phyloP scores from a whole-genome alignment of 2,113 vertebrate genomes.

The Lagopus muta region DNA sequence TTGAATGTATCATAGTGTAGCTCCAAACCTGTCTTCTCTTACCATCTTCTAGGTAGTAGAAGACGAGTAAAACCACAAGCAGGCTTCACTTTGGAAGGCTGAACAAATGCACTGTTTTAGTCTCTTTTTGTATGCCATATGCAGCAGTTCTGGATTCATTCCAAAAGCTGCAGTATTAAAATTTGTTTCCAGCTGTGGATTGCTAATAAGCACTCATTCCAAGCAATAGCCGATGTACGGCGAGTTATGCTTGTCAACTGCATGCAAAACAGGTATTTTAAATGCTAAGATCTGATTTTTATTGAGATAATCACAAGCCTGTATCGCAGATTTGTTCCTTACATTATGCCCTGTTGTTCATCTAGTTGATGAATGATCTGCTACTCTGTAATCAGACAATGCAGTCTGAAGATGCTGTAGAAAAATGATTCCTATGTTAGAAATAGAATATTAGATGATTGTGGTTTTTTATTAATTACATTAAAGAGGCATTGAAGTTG shows the following conservation, averaged over 20 bases:
- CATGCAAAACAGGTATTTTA: background rate
- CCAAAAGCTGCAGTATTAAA: background rate
- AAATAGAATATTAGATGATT: background rate
- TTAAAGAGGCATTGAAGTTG: background rate
- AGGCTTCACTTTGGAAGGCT: background rate
- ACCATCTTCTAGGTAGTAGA: fast-evolving
- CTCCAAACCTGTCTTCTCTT: background rate
- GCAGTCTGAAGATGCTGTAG: background rate
- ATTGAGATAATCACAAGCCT: background rate
- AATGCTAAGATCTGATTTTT: background rate
- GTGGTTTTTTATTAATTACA: background rate
- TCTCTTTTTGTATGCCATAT: background rate
- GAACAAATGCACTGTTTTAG: background rate
- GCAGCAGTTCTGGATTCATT: background rate
- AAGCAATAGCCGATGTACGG: fast-evolving
- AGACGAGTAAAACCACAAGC: background rate
- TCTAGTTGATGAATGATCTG: background rate
- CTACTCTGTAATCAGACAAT: background rate
- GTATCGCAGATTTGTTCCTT: background rate
- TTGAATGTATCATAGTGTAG: background rate
- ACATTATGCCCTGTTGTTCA: background rate
- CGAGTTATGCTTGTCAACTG: background rate
- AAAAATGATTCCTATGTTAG: background rate
- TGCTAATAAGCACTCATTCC: background rate
- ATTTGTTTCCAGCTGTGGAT: background rate